Percentiles rank a stretch among this genome's conserved stretches.
phyloP scores from a whole-genome alignment of 2,797 vertebrate species.

The Melanotaenia pygmaea region DNA sequence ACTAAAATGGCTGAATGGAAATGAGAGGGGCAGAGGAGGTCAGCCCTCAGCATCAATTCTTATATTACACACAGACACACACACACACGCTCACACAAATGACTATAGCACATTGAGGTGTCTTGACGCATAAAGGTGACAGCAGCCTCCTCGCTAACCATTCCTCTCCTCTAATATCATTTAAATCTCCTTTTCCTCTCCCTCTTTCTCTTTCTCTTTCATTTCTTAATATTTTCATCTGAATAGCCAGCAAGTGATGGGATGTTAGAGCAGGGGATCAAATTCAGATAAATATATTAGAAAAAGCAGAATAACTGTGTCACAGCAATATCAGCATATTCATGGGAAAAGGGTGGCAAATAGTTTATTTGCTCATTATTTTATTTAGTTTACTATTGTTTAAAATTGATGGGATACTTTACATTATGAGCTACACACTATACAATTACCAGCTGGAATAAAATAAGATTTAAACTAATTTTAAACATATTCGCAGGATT shows the following conservation, averaged over 20 bases:
- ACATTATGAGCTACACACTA: background rate
- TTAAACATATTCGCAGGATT: too few relatives aligned
- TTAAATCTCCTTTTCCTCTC: slow-evolving; percentile 68
- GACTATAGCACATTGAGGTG: slow-evolving; percentile 85
- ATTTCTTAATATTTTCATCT: slow-evolving; percentile 75
- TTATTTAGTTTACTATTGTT: background rate
- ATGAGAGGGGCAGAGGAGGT: slow-evolving; percentile 82
- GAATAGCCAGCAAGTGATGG: slow-evolving; percentile 79
- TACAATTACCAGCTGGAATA: too few relatives aligned
- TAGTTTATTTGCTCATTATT: background rate
- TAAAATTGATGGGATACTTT: background rate
- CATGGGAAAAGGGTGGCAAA: slow-evolving; percentile 22
- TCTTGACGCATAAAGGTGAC: slow-evolving; percentile 79
- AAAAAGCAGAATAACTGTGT: slow-evolving; percentile 73
- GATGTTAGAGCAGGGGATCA: slow-evolving; percentile 67
- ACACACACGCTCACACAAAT: slow-evolving; percentile 71
- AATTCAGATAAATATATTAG: slow-evolving; percentile 80
- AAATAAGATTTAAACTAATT: too few relatives aligned
- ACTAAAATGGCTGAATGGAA: slow-evolving; percentile 86
- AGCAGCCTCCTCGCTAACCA: slow-evolving; percentile 75
- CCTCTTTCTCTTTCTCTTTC: slow-evolving; percentile 40
- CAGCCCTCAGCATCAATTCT: slow-evolving; percentile 86
- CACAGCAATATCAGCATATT: slow-evolving; percentile 69
- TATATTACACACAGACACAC: slow-evolving; percentile 74
- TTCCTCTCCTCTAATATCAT: slow-evolving; percentile 78